These are phyloP conservation scores for Actinia equina DNA, from an alignment of 64 coral and sea anemone genomes.

Conservation along the genomic window DNA sequence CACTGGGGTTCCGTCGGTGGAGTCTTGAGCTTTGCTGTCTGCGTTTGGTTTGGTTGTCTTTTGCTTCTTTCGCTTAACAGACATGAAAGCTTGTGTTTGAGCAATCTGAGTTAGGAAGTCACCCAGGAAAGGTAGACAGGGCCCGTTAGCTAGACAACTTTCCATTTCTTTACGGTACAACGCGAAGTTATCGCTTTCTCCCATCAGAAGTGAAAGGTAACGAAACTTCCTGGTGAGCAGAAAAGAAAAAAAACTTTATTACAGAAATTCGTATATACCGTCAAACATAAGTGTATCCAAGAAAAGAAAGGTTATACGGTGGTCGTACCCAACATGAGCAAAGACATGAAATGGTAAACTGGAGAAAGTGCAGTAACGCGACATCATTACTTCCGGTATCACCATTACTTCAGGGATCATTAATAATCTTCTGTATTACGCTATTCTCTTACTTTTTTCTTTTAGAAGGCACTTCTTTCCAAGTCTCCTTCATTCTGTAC, in stretches of 20 bases:
- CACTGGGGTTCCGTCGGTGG: constrained; percentile 2
- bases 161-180: constrained; percentile 68
- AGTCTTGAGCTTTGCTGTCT: constrained; percentile 12
- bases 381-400: too few species aligned
- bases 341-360: too few species aligned
- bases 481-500: constrained; percentile 88
- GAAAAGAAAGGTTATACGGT: too few species aligned
- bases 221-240: constrained; percentile 73
- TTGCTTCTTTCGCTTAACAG: constrained; percentile 60
- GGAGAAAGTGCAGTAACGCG: too few species aligned
- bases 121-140: constrained; percentile 86
- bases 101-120: constrained; percentile 97
- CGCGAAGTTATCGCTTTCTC: constrained; percentile 82
- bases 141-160: constrained; percentile 38
- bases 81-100: constrained; percentile 80
- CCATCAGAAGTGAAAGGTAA: constrained; percentile 83
- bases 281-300: too few species aligned
- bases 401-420: too few species aligned
- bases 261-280: too few species aligned
- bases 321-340: too few species aligned
- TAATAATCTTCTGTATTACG: background rate
- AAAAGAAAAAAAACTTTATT: background rate
- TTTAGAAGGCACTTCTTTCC: constrained; percentile 92
- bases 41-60: background rate
- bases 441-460: constrained; percentile 79